Base-by-base conservation (phyloP, 2,113 vertebrate genomes). In the Oncorhynchus masou region DNA sequence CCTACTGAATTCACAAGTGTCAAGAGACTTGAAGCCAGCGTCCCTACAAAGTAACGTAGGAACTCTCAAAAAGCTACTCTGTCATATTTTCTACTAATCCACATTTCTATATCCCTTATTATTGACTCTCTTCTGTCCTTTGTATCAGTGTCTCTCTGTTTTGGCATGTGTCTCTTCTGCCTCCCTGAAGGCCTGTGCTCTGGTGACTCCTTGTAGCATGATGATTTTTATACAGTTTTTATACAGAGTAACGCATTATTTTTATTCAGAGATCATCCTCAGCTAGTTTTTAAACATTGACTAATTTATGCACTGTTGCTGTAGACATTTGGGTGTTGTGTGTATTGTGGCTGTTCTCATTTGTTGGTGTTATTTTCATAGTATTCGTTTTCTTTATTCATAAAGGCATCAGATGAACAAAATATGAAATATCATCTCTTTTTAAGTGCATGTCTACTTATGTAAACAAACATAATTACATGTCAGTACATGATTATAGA, bases 11-110 rank as follows among this genome's bases (percentile, higher is more conserved):
- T 91, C 88, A 91, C 90, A 89, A 88, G 91, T 91, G 87, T 89
- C 88, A 89, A 87, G 88, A 87, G 84, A 86, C 85, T 89, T 87
- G 86, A 45, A 45, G 9, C 39, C 85, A 89, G 88, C 86, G 80
- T 85, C 73, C 88, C 80, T 73, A 83, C 88, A 79, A 91, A 91
- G 89, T 84, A 93, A 92, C 69, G 93, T 94, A 94, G 92, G 90
- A 89, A 80, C 83, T 92, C 74, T 86, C 75, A 74, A 80, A 81
- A 86, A 80, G 83, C 79, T 60, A 79, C 84, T 74, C 78, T 80
- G 83, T 86, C 24, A 67, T 13, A 5, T 77, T 84, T 88, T 86
- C 74, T 74, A 78, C 81, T 89, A 83, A 85, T 84, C 82, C 79
- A 84, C 3, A 20, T 82, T 85, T 86, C 78, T 79, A 65, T 80